These are phyloP conservation scores for Bombus polaris DNA, from an alignment of 1,140 invertebrate genomes.

Conservation along the genomic window DNA sequence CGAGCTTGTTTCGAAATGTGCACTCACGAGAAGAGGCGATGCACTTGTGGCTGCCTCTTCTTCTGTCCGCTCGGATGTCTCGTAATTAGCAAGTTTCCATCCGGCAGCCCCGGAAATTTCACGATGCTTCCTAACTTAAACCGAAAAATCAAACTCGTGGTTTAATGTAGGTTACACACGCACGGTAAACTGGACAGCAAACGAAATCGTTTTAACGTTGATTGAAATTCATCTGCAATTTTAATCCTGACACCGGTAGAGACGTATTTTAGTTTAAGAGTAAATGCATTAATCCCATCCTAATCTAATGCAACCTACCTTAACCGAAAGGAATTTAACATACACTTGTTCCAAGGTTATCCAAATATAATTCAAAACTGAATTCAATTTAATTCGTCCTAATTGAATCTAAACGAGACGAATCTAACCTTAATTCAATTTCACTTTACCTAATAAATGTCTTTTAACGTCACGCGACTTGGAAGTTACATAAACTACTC, in stretches of 20 bases:
- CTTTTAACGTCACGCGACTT: not conserved
- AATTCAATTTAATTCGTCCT: not conserved
- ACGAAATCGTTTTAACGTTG: not conserved
- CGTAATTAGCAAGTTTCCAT: slow-evolving; percentile 48
- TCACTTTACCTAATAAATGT: not conserved
- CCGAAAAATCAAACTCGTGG: not conserved
- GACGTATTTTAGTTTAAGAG: not conserved
- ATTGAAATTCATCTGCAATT: not conserved
- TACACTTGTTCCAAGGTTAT: not conserved
- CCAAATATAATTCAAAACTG: not conserved
- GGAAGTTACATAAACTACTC: not conserved
- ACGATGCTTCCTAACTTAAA: not conserved
- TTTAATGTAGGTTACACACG: not conserved
- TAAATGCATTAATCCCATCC: not conserved
- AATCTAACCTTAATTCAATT: not conserved
- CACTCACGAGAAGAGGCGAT: slow-evolving; percentile 8
- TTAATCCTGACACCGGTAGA: not conserved
- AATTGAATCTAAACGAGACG: not conserved
- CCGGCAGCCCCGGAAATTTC: not conserved
- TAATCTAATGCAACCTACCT: not conserved
- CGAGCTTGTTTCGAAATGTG: slow-evolving; percentile 26
- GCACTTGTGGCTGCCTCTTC: slow-evolving; percentile 22
- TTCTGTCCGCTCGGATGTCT: slow-evolving; percentile 25
- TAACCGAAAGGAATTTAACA: not conserved
- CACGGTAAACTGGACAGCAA: not conserved